A percentile compares a stretch with the other conserved stretches of the same genome.
Conservation (phyloP, 1,140 invertebrate species). For the Aphidius ervi region DNA sequence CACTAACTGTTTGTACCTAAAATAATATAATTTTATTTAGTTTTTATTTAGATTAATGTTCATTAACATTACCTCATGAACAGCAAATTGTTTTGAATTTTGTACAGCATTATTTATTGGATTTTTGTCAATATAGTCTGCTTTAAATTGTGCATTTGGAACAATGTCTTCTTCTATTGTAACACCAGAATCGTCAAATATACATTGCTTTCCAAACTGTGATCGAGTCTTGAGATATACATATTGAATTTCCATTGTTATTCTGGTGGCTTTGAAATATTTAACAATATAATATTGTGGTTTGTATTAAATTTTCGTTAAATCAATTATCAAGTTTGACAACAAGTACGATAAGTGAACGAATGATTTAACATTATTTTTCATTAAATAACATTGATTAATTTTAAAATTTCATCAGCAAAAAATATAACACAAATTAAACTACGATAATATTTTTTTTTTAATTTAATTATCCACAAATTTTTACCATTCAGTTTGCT, state of each 20-base stretch:
- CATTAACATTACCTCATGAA: constrained; percentile 57
- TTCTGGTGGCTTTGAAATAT: neutral
- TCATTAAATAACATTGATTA: too few relatives aligned
- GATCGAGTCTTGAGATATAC: constrained; percentile 65
- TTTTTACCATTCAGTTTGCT: too few relatives aligned
- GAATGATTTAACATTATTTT: too few relatives aligned
- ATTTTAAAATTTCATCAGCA: too few relatives aligned
- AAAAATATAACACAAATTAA: too few relatives aligned
- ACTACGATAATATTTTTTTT: too few relatives aligned
- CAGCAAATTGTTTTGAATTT: constrained; percentile 58
- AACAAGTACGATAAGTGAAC: too few relatives aligned
- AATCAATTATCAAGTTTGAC: too few relatives aligned
- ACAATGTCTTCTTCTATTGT: constrained; percentile 67
- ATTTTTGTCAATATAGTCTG: constrained; percentile 67
- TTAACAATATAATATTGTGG: too few relatives aligned
- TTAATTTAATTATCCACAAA: too few relatives aligned
- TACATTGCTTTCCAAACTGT: constrained; percentile 67
- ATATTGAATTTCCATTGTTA: constrained; percentile 57
- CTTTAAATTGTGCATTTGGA: constrained; percentile 61
- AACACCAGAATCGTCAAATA: constrained; percentile 69
- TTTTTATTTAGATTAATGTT: constrained; percentile 3
- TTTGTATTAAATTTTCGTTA: too few relatives aligned
- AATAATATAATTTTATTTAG: neutral
- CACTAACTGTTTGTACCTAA: constrained; percentile 64
- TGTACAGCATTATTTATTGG: constrained; percentile 59